Base-by-base conservation (phyloP, 2,888 invertebrate genomes). In the Imbricaverruca yamaguchii region DNA sequence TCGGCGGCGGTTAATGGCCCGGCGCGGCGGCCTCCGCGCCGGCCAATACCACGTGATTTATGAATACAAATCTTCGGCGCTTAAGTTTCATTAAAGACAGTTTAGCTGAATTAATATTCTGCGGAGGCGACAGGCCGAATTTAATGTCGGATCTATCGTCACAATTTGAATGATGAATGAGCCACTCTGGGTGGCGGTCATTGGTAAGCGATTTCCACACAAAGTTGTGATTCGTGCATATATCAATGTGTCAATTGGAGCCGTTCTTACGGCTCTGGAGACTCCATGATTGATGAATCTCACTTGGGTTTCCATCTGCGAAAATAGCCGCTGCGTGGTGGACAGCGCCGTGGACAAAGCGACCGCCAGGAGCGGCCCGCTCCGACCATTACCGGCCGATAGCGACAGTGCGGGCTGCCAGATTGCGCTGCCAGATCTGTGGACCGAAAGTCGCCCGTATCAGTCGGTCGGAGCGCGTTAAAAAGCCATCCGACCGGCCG, bases 201-300 rank as follows among this genome's bases (percentile, higher is more conserved):
- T 53, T 53, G 74, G 53, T 53, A 74, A 74, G 23, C 53, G 74
- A 74, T 74, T 74, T 74, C 13, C 74, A 74, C 74, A 53, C 74
- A 74, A 74, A 74, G 74, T 74, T 74, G 74, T 53, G 74, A 74
- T 74, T 74, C 74, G 74, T 53, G 74, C 74, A 74, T 74, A 10
- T 53, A 74, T 74, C 74, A 74, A 53, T 39, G 74, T 74, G 74
- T 74, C 74, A 74, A 74, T 74, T 74, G 74, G 25, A 9, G 67
- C 67, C n/a, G 25, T n/a, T 13, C 53, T 25, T 15, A n/a, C 4
- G 7, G 12, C 53, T 7, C 53, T 13, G 9, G 18, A 18, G 1
- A 53, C 18, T 53, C 8, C 10, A 18, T 74, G 74, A 74, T 74
- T 53, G 53, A 74, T 74, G 74, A 53, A 39, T 11, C 39, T 9